These are phyloP conservation scores for Chamaea fasciata DNA, from an alignment of 2,113 vertebrate species.

Conservation along the genomic window DNA sequence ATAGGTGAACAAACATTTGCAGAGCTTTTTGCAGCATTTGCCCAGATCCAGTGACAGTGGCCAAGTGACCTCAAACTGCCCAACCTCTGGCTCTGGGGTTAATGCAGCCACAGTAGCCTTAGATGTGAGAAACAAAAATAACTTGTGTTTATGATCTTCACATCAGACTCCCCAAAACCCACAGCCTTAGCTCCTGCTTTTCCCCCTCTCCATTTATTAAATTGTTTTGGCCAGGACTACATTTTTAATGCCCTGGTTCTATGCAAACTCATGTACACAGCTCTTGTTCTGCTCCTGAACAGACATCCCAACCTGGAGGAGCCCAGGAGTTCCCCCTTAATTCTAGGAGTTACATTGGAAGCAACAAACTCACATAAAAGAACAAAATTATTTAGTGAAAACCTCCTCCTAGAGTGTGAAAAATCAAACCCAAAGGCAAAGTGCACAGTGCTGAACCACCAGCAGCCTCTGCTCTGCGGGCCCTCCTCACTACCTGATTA, in stretches of 20 bases:
- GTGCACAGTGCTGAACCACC: background rate
- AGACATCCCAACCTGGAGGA: background rate
- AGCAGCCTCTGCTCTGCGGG: slow-evolving; percentile 36
- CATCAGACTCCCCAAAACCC: background rate
- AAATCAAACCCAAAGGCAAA: background rate
- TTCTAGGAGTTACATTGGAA: background rate
- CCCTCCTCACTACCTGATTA: slow-evolving; percentile 75
- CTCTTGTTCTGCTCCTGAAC: background rate
- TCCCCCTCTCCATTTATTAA: background rate
- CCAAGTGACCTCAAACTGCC: background rate
- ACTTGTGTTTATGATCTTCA: background rate
- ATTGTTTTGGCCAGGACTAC: background rate
- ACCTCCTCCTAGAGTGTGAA: background rate
- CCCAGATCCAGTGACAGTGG: background rate
- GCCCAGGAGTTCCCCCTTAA: background rate
- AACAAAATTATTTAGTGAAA: background rate
- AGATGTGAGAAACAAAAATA: background rate
- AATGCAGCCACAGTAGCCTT: background rate
- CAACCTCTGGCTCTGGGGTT: background rate
- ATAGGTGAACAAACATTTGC: background rate
- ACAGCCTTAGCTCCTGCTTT: background rate
- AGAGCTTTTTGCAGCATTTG: background rate
- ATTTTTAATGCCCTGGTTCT: background rate
- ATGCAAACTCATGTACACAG: background rate
- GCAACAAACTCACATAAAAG: background rate